Evolutionary conservation across 92 coral and sea anemone species (phyloP), one percentile per base, ranked within the genome.

Genomic region (Meandrina meandrites): DNA sequence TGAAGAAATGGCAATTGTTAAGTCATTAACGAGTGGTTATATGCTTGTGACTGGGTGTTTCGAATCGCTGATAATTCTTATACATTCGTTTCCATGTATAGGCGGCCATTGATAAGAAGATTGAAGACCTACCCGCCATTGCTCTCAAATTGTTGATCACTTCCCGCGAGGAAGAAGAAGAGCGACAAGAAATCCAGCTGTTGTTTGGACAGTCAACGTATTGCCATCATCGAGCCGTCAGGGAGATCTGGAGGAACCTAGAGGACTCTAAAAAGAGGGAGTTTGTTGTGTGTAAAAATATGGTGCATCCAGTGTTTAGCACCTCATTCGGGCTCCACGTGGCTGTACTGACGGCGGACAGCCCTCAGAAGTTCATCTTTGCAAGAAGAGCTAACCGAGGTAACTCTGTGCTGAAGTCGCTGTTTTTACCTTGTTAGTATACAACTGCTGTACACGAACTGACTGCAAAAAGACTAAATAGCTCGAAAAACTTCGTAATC

Each of bases 241-340:
- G 99, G 18, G 99, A 97, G 42, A 91, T 95, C 30, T 97, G 99
- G 99, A 95, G 95, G 92, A 87, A 88, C 35, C 91, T 95, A 34
- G 98, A 94, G 53, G 95, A 92, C 22, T 53, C 90, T 24, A 89
- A 86, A 22, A 91, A 92, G 76, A 79, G 92, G 18, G 96, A 89
- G 83, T 24, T 90, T 16, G 94, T 97, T 13, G 90, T 95, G 28
- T 97, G 99, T 75, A 97, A 97, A 88, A 95, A 95, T 60, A 84
- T 87, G 14, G 98, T 97, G 8, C 94, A 97, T 62, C 98, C 96
- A 0, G 92, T 93, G 67, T 97, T 97, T 66, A 97, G 99, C 84
- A 97, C 99, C 18, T 97, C 99, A 21, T 97, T 97, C 93, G 99
- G 99, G 47, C 98, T 97, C 78, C 99, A 97, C 72, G 95, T 97